Conservation (phyloP, 1,140 invertebrate species). For the Tetranychus urticae region DNA sequence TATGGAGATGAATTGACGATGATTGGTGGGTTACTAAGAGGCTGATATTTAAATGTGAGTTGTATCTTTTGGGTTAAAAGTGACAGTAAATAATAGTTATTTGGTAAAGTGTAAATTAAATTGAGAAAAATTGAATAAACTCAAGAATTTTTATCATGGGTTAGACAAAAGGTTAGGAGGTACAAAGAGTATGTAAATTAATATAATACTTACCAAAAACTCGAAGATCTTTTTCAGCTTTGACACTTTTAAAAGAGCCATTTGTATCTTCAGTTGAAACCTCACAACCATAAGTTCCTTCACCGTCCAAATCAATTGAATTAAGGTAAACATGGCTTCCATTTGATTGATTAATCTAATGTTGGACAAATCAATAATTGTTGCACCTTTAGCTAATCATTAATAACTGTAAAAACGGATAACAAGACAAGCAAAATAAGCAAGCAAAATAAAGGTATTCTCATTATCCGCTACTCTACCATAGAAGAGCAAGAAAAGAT, state of each 20-base stretch:
- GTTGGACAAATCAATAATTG: too few relatives aligned
- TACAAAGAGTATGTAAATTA: too few relatives aligned
- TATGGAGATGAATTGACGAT: too few relatives aligned
- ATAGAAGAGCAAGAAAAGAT: neutral
- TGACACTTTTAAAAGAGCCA: neutral
- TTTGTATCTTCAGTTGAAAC: slow-evolving; percentile 10
- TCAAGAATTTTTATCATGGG: neutral
- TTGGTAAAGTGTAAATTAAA: too few relatives aligned
- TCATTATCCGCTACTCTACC: neutral
- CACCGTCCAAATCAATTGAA: slow-evolving; percentile 9
- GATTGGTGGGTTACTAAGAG: too few relatives aligned
- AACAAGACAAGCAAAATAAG: neutral
- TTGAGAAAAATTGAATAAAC: neutral
- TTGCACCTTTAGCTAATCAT: too few relatives aligned
- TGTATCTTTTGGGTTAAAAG: too few relatives aligned
- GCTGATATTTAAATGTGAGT: too few relatives aligned
- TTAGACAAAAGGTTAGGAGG: too few relatives aligned
- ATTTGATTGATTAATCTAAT: slow-evolving; percentile 11
- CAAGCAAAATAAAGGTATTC: neutral
- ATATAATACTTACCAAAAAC: neutral
- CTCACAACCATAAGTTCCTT: slow-evolving; percentile 16
- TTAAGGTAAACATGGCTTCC: slow-evolving; percentile 10
- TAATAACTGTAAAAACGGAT: too few relatives aligned
- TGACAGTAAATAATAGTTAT: too few relatives aligned
- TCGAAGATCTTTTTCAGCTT: slow-evolving; percentile 1